Evolutionary conservation across 2,888 invertebrate genomes (phyloP), one percentile per base, ranked within the genome.

Genomic region (Aleiodes testaceus): DNA sequence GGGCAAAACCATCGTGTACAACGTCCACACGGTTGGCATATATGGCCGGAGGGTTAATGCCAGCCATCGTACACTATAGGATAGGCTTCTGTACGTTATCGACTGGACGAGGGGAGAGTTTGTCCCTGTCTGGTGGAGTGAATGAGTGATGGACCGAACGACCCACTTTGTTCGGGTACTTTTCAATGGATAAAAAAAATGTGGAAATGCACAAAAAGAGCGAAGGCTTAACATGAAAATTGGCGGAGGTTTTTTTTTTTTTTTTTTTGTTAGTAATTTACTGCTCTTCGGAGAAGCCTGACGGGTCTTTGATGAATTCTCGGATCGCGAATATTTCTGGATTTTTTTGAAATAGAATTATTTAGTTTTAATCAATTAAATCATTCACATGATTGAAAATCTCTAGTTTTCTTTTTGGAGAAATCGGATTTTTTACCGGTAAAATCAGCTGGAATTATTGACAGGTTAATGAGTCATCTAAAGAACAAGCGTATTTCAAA

Each of bases 31-130:
- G 36, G 59, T 59, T 59, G 59, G 59, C 42, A 18, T 59, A 59
- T 59, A 42, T 59, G 59, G 36, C 59, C 42, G 59, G 59, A 59
- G 59, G 59, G 59, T 59, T 59, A 59, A 36, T 59, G 36, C 59
- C 45, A 67, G 55, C 59, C 45, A 67, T 20, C 11, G 45, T 50
- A 65, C 52, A 50, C 50, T 66, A 53, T 42, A 66, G 42, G 59
- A 64, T 53, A 69, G 49, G 69, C 69, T 69, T 52, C 69, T 45
- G 69, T 64, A 69, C 64, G 69, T 69, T 69, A 69, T 69, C 69
- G 69, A 64, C 52, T 36, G 36, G 44, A 52, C 20, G 64, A 53
- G 53, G 69, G 44, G 53, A 64, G 45, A 59, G 59, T 59, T 59
- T 42, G 59, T 5, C 26, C n/a, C 26, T 67, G 44, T 55, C 55